Conservation (phyloP, 2,797 vertebrate species). For the Halcyon badia region DNA sequence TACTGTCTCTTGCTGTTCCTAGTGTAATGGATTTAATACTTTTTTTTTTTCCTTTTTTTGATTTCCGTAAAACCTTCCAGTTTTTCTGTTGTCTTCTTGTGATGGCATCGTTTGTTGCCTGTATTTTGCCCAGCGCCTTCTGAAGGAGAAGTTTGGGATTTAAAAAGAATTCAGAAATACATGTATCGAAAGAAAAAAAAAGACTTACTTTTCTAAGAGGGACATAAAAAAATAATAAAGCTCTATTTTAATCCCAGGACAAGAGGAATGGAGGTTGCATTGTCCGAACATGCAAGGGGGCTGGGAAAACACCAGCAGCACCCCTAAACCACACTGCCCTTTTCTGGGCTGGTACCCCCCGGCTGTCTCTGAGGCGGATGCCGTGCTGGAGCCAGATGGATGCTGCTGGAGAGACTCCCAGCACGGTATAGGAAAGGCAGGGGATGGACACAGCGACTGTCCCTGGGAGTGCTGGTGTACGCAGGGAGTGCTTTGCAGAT, state of each 20-base stretch:
- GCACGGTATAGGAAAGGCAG: not conserved
- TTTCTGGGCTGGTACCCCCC: not conserved
- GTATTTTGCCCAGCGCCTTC: slow-evolving; percentile 70
- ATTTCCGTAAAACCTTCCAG: slow-evolving; percentile 73
- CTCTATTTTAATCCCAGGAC: not conserved
- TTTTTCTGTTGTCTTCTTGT: slow-evolving; percentile 77
- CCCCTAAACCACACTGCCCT: accelerated
- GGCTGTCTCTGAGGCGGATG: not conserved
- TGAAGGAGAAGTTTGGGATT: slow-evolving; percentile 51
- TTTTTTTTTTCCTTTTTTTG: slow-evolving; percentile 35
- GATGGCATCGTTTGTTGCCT: slow-evolving; percentile 77
- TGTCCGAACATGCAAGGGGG: not conserved
- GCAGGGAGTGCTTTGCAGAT: slow-evolving; percentile 6
- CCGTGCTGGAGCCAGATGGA: accelerated
- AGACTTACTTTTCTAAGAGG: not conserved
- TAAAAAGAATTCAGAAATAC: not conserved
- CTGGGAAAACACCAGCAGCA: not conserved
- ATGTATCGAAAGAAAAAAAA: not conserved
- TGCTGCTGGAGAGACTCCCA: not conserved
- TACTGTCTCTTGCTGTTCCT: slow-evolving; percentile 78
- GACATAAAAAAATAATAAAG: not conserved
- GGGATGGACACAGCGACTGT: accelerated
- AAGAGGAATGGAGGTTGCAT: not conserved
- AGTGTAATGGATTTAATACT: slow-evolving; percentile 72
- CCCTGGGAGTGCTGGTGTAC: not conserved